A percentile compares a stretch with the other conserved stretches of the same genome.
phyloP scores from a whole-genome alignment of 2,797 vertebrate species.

The Phyllotis vaccarum region DNA sequence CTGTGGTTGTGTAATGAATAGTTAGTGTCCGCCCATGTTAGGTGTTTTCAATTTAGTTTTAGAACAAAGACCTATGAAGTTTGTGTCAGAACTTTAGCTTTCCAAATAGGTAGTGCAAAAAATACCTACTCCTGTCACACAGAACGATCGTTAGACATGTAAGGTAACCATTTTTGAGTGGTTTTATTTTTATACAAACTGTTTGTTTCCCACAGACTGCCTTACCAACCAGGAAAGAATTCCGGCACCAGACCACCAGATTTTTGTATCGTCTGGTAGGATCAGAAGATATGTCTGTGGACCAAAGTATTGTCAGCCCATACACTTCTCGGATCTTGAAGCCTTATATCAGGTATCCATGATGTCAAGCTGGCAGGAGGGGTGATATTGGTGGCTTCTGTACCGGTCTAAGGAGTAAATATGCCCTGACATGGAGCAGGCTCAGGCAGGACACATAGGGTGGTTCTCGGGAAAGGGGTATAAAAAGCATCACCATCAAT shows the following conservation, averaged over 20 bases:
- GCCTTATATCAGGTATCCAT: conserved; percentile 92
- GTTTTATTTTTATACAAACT: conserved; percentile 46
- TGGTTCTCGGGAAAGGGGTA: conserved; percentile 37
- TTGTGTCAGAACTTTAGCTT: conserved; percentile 2
- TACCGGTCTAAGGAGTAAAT: not conserved
- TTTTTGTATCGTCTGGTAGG: conserved; percentile 97
- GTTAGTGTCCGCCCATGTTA: not conserved
- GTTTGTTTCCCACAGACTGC: conserved; percentile 85
- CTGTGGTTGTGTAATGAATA: not conserved
- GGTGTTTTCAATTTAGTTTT: not conserved
- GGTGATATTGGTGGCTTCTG: not conserved
- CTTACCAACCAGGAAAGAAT: conserved; percentile 88
- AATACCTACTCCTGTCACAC: not conserved
- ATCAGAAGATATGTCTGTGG: conserved; percentile 90
- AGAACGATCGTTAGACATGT: not conserved
- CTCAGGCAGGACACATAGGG: not conserved
- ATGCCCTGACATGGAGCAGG: not conserved
- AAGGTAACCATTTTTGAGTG: conserved; percentile 8
- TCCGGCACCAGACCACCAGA: conserved; percentile 89
- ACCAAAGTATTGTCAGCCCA: conserved; percentile 95
- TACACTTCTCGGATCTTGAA: conserved; percentile 95
- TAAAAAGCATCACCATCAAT: not conserved
- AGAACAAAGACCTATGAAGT: not conserved
- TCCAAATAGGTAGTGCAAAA: conserved; percentile 17
- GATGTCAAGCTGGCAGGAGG: not conserved